Evolutionary conservation across 2,888 invertebrate species (phyloP).

Genomic region (Lissonota sp.): DNA sequence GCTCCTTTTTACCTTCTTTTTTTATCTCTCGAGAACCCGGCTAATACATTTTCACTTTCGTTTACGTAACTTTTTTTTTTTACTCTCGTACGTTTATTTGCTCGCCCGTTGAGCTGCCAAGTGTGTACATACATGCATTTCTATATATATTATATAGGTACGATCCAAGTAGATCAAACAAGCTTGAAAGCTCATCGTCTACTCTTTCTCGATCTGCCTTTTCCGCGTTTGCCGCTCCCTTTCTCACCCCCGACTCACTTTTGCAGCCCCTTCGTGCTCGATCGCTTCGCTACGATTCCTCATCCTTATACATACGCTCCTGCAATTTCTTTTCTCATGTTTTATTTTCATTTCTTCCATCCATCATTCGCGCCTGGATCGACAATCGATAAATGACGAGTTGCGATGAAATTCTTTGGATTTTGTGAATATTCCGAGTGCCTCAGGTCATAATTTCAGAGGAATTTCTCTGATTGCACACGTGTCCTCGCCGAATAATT

Average conservation of each 20-base stretch:
- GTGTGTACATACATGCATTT: constrained; percentile 1
- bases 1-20: no score
- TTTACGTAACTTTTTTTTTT: constrained; percentile 46
- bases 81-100: constrained; percentile 43
- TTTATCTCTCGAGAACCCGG: neutral
- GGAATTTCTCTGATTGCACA: neutral
- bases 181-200: constrained; percentile 59
- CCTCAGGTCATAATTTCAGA: constrained; percentile 15
- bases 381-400: constrained; percentile 71
- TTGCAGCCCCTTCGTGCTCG: constrained; percentile 40
- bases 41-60: constrained; percentile 37
- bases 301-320: constrained; percentile 4
- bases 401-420: constrained; percentile 75
- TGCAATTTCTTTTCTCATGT: neutral
- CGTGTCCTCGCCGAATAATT: neutral
- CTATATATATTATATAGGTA: neutral
- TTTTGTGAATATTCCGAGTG: constrained; percentile 32
- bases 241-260: constrained; percentile 28
- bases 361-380: neutral
- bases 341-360: neutral
- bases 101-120: constrained; percentile 55
- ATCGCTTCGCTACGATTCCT: constrained; percentile 25
- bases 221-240: constrained; percentile 25
- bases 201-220: constrained; percentile 53
- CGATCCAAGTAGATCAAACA: constrained; percentile 57